These are phyloP conservation scores for Litocranius walleri DNA, from an alignment of 2,113 vertebrate genomes.

Conservation along the genomic window DNA sequence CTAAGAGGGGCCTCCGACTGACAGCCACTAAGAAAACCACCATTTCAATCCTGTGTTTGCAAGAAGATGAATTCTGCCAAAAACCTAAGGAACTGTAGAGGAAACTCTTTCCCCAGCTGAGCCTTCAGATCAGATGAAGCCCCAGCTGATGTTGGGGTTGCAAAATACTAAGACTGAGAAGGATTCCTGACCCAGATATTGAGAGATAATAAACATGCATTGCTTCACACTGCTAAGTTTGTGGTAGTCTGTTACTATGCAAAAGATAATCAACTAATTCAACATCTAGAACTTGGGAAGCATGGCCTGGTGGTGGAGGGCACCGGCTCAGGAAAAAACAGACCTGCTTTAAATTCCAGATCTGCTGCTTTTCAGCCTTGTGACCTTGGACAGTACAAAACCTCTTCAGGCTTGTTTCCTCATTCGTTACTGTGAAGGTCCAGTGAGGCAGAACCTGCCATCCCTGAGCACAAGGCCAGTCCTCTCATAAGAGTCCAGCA, in stretches of 20 bases:
- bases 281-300: background rate
- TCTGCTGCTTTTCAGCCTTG: background rate
- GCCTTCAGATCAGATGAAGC: background rate
- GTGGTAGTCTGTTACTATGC: background rate
- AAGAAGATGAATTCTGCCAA: background rate
- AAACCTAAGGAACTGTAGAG: background rate
- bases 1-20: fast-evolving
- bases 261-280: background rate
- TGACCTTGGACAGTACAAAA: background rate
- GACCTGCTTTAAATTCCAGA: background rate
- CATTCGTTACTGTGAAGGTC: background rate
- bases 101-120: background rate
- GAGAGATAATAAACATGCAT: background rate
- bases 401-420: background rate
- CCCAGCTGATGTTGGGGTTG: background rate
- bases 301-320: background rate
- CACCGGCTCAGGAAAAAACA: background rate
- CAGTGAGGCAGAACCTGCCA: background rate
- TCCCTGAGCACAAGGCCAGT: background rate
- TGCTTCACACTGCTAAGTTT: background rate
- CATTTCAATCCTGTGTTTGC: background rate
- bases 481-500: background rate
- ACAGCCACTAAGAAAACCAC: background rate
- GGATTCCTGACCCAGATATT: background rate
- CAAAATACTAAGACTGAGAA: background rate